Evolutionary conservation across 2,888 invertebrate species (phyloP), one percentile per base, ranked within the genome.

Genomic region (Drosophila fulvimacula): DNA sequence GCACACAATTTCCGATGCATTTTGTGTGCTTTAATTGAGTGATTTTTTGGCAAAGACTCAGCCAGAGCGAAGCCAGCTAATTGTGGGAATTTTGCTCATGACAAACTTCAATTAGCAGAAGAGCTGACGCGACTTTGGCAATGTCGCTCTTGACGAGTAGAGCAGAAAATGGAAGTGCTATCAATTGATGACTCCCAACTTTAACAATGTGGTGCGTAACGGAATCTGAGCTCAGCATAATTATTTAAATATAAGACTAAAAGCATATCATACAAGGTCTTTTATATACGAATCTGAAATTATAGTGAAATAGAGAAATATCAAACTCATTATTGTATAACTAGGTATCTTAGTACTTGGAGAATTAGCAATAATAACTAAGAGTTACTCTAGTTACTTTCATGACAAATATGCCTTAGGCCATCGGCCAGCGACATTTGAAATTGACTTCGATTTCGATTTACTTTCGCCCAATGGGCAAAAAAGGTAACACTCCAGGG

Each of bases 391-490:
- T n/a, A n/a, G n/a, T n/a, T n/a, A 41, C 19, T 24, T 9, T 24
- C 15, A 44, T 15, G 2, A n/a, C 4, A 24, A n/a, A 44, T 15
- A 27, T 10, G 46, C 3, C 5, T 7, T 11, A 10, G 46, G 46
- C 27, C 27, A 46, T 10, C 27, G 27, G 11, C n/a, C n/a, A 48
- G 10, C n/a, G 27, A 48, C 32, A 48, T 19, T 34, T 51, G 0
- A 21, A 36, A 21, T 24, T 5, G n/a, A 24, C 39, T 41, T 56
- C 32, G 56, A 58, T 65, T 60, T 49, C 53, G 19, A 48, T 46
- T 76, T 52, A 81, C 88, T 86, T 81, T 81, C 81, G 87, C 87
- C 63, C 74, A 83, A 63, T 69, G 58, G 69, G 49, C 60, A 60
- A 67, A 36, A 19, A 49, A 56, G 65, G 46, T 55, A 61, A 27